Base-by-base conservation (phyloP, 2,113 vertebrate species). In the Forbesichthys papilliferus region DNA sequence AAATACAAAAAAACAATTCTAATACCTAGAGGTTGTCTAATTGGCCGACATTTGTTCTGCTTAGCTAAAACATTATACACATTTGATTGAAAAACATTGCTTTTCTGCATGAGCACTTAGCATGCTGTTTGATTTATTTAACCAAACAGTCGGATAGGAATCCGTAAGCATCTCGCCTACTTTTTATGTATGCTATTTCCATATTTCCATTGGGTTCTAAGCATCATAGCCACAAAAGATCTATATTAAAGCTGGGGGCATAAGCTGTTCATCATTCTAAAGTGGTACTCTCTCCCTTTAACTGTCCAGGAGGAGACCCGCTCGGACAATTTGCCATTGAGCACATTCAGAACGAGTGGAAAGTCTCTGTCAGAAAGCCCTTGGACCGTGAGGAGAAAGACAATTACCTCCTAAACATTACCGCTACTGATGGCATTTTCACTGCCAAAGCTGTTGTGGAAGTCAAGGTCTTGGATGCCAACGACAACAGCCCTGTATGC, bases 401-500 rank as follows among this genome's bases (percentile, higher is more conserved):
- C 92, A 95, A 90, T 85, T 99, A 99, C 73, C 95, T 98, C 79
- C 93, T 99, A 48, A 98, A 96, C 78, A 94, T 99, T 82, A 98
- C 96, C 27, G 96, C 98, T 56, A 98, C 95, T 8, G 98, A 99
- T 63, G 97, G 98, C 14, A 95, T 94, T 60, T 99, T 98, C 85
- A 92, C 94, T 10, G 92, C 95, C 47, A 96, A 93, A 89, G 96
- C 98, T 9, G 79, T 94, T 9, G 96, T 99, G 48, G 98, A 99
- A 78, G 97, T 99, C 81, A 99, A 99, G 86, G 96, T 99, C 66
- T 93, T 99, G 68, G 98, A 99, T 72, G 97, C 96, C 78, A 99
- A 99, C 57, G 98, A 99, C 92, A 99, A 99, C 76, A 96, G 90
- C 69, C 98, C 98, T 12, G 87, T 96, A 7, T 99, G 98, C 33